Percentiles rank a stretch among this genome's conserved stretches.
Evolutionary conservation across 2,888 invertebrate species (phyloP).

Genomic region (Tridacna gigas): DNA sequence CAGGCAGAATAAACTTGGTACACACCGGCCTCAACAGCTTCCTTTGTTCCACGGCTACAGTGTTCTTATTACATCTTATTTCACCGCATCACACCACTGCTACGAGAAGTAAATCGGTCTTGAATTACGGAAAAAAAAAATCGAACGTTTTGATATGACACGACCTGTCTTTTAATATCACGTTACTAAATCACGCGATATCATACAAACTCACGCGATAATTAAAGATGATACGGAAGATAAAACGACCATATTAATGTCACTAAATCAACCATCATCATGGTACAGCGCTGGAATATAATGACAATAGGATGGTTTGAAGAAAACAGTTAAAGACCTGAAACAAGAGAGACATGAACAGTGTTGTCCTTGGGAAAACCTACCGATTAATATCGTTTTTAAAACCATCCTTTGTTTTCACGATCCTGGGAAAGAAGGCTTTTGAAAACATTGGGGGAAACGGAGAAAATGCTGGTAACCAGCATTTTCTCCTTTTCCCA

Average conservation of each 20-base stretch:
- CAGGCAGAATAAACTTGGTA: too few species aligned
- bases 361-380: too few species aligned
- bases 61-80: too few species aligned
- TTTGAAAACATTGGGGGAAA: background rate
- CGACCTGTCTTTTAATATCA: background rate
- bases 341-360: too few species aligned
- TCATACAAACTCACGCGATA: conserved; percentile 17
- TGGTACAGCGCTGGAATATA: conserved; percentile 2
- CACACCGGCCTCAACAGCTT: too few species aligned
- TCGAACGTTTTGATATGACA: too few species aligned
- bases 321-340: too few species aligned
- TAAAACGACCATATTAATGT: conserved; percentile 15
- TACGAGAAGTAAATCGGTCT: too few species aligned
- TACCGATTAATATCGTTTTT: background rate
- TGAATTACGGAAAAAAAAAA: too few species aligned
- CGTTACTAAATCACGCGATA: conserved; percentile 16
- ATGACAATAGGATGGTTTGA: background rate
- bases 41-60: too few species aligned
- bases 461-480: background rate
- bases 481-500: background rate
- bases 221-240: conserved; percentile 17
- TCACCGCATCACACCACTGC: too few species aligned
- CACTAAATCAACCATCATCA: conserved; percentile 6
- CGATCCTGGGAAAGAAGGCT: background rate
- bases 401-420: background rate